Conservation (phyloP, 1,140 invertebrate genomes). For the Cydia splendana region DNA sequence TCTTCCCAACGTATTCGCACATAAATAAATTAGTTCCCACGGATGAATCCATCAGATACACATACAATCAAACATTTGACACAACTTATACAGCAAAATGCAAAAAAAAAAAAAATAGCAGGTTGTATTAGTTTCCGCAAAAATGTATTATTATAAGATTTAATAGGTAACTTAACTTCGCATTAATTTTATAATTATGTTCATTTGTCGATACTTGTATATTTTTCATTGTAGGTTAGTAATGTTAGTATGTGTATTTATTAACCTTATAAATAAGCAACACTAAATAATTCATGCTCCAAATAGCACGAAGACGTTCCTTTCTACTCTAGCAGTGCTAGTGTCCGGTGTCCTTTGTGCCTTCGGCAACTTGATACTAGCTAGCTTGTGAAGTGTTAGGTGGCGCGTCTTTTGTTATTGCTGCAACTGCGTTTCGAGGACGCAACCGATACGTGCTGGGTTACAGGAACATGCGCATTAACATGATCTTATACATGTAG, state of each 20-base stretch:
- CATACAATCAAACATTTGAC: no score
- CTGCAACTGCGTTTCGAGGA: conserved; percentile 29
- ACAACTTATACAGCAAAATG: no score
- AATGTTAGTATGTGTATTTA: not conserved
- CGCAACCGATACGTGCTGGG: conserved; percentile 6
- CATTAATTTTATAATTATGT: not conserved
- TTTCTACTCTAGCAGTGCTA: conserved; percentile 41
- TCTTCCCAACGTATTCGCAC: not conserved
- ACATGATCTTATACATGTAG: not conserved
- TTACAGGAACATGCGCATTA: conserved; percentile 16
- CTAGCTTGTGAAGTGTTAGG: not conserved
- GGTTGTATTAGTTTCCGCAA: no score
- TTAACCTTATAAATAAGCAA: not conserved
- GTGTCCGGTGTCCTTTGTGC: conserved; percentile 63
- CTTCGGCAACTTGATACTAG: conserved; percentile 35
- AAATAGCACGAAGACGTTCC: conserved; percentile 33
- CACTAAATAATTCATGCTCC: conserved; percentile 18
- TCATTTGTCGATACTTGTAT: no score
- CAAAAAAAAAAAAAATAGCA: no score
- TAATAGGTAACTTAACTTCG: no score
- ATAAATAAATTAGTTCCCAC: conserved; percentile 22
- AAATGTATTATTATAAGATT: no score
- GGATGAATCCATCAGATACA: no score
- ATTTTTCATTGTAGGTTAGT: no score
- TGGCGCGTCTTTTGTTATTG: conserved; percentile 22